Evolutionary conservation across 53 echinoderm and acorn worm species (phyloP).

Genomic region (Paracentrotus lividus): DNA sequence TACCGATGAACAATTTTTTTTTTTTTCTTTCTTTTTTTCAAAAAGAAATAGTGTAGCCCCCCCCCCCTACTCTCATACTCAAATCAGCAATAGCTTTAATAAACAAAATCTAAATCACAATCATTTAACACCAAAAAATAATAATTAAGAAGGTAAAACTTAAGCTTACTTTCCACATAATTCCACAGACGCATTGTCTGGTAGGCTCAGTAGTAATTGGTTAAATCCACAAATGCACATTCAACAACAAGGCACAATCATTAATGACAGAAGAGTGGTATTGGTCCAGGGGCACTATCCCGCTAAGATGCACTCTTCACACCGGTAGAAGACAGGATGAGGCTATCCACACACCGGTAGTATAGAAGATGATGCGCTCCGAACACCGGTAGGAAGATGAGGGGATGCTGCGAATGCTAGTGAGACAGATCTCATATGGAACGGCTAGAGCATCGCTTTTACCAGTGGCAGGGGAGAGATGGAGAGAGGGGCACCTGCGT

Average conservation of each 20-base stretch:
- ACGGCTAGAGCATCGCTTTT: too few relatives aligned
- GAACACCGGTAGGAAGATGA: neutral
- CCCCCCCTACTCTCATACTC: too few relatives aligned
- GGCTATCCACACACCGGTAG: neutral
- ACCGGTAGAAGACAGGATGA: neutral
- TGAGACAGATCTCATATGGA: conserved; percentile 26
- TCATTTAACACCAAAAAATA: neutral
- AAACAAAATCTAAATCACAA: neutral
- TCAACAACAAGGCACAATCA: neutral
- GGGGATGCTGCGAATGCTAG: conserved; percentile 23
- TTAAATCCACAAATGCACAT: conserved; percentile 11
- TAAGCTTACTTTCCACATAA: conserved; percentile 67
- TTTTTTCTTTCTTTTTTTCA: too few relatives aligned
- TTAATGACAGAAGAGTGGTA: neutral
- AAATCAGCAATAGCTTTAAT: too few relatives aligned
- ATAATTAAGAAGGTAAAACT: neutral
- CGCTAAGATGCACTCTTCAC: neutral
- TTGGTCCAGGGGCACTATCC: neutral
- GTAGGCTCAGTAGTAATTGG: neutral
- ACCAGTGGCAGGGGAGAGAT: too few relatives aligned
- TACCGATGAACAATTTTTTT: too few relatives aligned
- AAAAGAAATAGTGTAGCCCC: too few relatives aligned
- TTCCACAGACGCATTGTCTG: conserved; percentile 53
- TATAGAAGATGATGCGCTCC: neutral
- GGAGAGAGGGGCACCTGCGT: conserved; percentile 5